phyloP scores from a whole-genome alignment of 2,113 vertebrate genomes.

The Bucco capensis region DNA sequence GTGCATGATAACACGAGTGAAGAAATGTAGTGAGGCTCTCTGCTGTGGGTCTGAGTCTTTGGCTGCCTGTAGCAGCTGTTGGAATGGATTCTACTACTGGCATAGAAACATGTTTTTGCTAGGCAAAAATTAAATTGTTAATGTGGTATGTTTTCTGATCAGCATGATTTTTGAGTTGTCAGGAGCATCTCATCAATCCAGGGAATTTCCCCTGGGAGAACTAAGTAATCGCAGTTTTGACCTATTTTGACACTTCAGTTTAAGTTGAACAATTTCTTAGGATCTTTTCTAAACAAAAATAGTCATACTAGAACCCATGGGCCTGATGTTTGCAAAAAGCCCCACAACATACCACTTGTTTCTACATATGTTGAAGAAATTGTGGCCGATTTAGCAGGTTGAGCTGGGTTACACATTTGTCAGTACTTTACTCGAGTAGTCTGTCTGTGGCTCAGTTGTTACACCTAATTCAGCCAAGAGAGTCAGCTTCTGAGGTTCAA shows the following conservation, averaged over 20 bases:
- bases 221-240: not conserved
- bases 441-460: not conserved
- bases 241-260: not conserved
- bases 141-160: not conserved
- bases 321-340: not conserved
- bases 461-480: not conserved
- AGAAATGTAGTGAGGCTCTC: not conserved
- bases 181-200: not conserved
- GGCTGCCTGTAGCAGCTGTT: not conserved
- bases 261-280: not conserved
- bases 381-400: not conserved
- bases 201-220: not conserved
- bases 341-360: accelerated
- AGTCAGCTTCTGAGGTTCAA: not conserved
- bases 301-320: not conserved
- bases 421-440: not conserved
- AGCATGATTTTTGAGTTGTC: not conserved
- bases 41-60: not conserved
- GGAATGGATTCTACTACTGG: not conserved
- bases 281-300: not conserved
- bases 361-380: not conserved
- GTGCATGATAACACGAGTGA: accelerated
- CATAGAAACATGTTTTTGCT: not conserved
- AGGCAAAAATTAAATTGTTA: not conserved
- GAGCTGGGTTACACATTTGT: not conserved